Conservation (phyloP, 2,113 vertebrate species). For the Tor tambroides region DNA sequence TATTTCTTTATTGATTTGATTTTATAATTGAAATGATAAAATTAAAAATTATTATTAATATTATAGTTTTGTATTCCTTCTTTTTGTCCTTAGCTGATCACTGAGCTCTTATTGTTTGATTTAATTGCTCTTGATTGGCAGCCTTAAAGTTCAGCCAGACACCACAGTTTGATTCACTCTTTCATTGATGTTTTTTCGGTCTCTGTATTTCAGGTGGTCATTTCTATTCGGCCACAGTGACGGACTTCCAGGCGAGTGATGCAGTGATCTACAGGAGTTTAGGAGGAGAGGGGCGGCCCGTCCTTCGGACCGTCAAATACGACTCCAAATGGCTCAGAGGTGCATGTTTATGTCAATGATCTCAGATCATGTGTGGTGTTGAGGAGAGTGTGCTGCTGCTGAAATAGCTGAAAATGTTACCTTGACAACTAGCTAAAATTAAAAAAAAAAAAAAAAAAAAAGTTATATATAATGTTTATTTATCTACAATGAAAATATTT, state of each 20-base stretch:
- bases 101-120: background rate
- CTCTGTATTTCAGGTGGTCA: slow-evolving; percentile 76
- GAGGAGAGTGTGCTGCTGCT: too few species aligned
- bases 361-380: too few species aligned
- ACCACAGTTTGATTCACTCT: background rate
- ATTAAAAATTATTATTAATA: background rate
- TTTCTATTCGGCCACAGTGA: slow-evolving; percentile 88
- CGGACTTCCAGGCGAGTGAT: slow-evolving; percentile 90
- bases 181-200: background rate
- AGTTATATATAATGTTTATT: too few species aligned
- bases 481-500: too few species aligned
- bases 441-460: too few species aligned
- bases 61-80: background rate
- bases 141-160: background rate
- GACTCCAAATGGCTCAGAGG: slow-evolving; percentile 93
- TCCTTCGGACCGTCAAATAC: slow-evolving; percentile 86
- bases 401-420: too few species aligned
- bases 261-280: slow-evolving; percentile 88
- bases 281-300: slow-evolving; percentile 77
- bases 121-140: background rate
- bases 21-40: background rate
- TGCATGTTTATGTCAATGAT: slow-evolving; percentile 40
- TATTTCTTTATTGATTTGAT: background rate
- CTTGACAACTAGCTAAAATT: too few species aligned
- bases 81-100: background rate